Evolutionary conservation across 2,113 vertebrate species (phyloP).

Genomic region (Pantherophis guttatus): DNA sequence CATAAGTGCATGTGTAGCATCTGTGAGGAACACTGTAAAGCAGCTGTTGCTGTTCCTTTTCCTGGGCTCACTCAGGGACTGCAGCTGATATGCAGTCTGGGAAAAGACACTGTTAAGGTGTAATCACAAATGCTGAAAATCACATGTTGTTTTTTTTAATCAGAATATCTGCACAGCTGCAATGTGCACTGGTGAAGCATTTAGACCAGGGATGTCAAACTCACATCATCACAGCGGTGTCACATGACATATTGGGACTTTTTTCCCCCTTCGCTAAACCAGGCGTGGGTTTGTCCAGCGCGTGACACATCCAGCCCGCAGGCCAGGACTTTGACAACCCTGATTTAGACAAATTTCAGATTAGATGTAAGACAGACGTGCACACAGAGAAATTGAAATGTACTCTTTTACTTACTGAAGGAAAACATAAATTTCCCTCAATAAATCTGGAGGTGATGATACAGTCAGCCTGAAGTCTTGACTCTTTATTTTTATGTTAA

Average conservation of each 20-base stretch:
- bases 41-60: neutral
- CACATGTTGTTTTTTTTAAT: neutral
- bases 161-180: neutral
- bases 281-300: too few species aligned
- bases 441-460: neutral
- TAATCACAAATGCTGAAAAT: neutral
- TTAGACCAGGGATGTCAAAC: neutral
- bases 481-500: neutral
- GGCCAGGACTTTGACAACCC: too few species aligned
- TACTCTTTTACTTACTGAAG: neutral
- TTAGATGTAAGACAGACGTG: neutral
- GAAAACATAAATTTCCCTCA: neutral
- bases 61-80: neutral
- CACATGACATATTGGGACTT: too few species aligned
- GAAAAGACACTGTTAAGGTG: neutral
- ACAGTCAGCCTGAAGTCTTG: neutral
- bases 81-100: neutral
- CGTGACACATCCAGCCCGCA: too few species aligned
- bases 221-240: too few species aligned
- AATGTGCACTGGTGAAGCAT: neutral
- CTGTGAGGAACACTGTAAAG: neutral
- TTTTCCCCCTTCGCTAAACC: too few species aligned
- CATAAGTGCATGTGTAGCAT: neutral
- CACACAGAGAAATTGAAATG: neutral
- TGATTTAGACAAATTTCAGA: neutral